Conservation (phyloP, 2,113 vertebrate species). For the Trachemys scripta region DNA sequence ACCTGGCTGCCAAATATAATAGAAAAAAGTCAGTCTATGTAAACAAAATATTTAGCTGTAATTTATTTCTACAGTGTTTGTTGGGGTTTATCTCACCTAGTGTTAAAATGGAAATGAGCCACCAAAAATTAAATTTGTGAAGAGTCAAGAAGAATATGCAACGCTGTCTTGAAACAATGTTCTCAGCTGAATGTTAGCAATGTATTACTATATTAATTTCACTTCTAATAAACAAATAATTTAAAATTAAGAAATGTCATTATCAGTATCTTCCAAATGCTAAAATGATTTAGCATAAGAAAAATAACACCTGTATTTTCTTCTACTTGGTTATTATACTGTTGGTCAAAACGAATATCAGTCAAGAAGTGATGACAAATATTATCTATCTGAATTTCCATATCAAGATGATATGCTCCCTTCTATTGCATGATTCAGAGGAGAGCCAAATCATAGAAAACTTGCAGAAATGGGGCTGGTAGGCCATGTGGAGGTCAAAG, state of each 20-base stretch:
- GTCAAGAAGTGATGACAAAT: neutral
- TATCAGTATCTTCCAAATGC: neutral
- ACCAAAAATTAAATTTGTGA: neutral
- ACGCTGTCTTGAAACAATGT: neutral
- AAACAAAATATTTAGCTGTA: conserved; percentile 19
- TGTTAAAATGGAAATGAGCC: conserved; percentile 2
- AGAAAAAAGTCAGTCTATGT: conserved; percentile 20
- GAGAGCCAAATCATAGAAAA: neutral
- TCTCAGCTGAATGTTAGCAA: neutral
- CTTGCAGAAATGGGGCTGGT: neutral
- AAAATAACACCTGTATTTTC: neutral
- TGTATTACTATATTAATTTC: conserved; percentile 8
- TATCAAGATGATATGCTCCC: neutral
- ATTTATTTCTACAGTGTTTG: neutral
- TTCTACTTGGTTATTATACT: neutral
- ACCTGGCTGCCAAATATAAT: neutral
- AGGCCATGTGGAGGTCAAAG: neutral
- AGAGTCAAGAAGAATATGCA: neutral
- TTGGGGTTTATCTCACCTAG: neutral
- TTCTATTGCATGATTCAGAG: neutral
- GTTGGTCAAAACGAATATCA: neutral
- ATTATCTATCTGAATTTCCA: neutral
- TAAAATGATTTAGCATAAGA: neutral
- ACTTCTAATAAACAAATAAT: neutral
- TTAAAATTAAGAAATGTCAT: neutral